phyloP scores from a whole-genome alignment of 2,797 vertebrate genomes.

The Cyclura pinguis region DNA sequence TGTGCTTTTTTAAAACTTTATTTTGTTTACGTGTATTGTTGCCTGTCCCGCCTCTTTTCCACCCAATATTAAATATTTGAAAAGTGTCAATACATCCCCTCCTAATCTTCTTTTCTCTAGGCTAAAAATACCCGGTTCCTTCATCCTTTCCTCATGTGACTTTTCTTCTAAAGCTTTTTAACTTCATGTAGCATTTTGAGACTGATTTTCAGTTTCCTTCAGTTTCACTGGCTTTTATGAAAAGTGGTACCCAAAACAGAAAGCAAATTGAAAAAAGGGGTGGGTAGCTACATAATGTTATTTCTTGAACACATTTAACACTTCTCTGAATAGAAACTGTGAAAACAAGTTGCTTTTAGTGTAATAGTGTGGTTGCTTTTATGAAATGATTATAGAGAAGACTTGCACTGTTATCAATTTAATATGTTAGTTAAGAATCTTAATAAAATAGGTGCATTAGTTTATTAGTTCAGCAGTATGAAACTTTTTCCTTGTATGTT shows the following conservation, averaged over 20 bases:
- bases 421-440: not conserved
- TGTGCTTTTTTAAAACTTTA: not conserved
- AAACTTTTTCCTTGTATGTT: not conserved
- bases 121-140: conserved; percentile 11
- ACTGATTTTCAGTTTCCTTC: not conserved
- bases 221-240: not conserved
- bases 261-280: not conserved
- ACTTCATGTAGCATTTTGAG: not conserved
- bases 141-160: not conserved
- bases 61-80: conserved; percentile 6
- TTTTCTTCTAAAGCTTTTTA: not conserved
- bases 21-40: not conserved
- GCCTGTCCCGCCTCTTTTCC: not conserved
- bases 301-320: not conserved
- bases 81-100: not conserved
- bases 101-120: not conserved
- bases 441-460: not conserved
- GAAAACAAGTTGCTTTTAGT: not conserved
- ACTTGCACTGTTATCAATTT: not conserved
- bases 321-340: not conserved
- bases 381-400: not conserved
- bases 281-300: not conserved
- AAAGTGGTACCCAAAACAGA: not conserved
- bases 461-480: not conserved
- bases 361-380: not conserved